These are phyloP conservation scores for Brachynemurus nebulosus DNA, from an alignment of 2,888 invertebrate genomes.

Conservation along the genomic window DNA sequence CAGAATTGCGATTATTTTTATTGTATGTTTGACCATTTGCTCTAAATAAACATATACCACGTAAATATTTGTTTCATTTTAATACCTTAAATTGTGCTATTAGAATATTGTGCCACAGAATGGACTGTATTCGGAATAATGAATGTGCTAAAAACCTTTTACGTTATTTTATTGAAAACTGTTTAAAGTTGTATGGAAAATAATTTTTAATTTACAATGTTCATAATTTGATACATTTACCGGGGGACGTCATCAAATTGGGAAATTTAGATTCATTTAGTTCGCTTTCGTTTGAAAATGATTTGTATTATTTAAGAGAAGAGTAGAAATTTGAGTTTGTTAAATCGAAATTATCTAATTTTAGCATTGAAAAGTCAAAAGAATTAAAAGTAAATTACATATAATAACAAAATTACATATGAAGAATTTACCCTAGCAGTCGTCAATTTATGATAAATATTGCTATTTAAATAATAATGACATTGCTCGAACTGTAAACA, in stretches of 20 bases:
- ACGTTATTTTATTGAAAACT: slow-evolving; percentile 3
- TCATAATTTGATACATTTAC: slow-evolving; percentile 14
- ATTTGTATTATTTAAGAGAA: slow-evolving; percentile 8
- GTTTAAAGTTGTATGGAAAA: slow-evolving; percentile 8
- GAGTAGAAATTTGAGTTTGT: neutral
- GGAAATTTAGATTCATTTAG: slow-evolving; percentile 9
- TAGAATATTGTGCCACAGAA: neutral
- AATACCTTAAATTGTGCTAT: slow-evolving; percentile 1
- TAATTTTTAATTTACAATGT: slow-evolving; percentile 15
- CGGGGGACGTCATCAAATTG: slow-evolving; percentile 10
- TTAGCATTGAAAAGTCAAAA: neutral
- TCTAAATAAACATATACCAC: slow-evolving; percentile 12
- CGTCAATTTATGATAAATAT: neutral
- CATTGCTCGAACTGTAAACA: neutral
- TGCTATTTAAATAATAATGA: neutral
- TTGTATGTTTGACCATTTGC: slow-evolving; percentile 16
- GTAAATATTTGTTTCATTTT: neutral
- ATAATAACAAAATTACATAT: neutral
- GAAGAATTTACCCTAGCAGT: neutral
- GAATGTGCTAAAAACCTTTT: slow-evolving; percentile 8
- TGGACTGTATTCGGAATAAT: neutral
- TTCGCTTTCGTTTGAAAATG: slow-evolving; percentile 9
- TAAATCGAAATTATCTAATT: neutral
- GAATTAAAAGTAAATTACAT: neutral
- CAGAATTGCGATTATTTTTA: slow-evolving; percentile 20